Base-by-base conservation (phyloP, 2,797 vertebrate genomes). In the Tarsius wallacei region DNA sequence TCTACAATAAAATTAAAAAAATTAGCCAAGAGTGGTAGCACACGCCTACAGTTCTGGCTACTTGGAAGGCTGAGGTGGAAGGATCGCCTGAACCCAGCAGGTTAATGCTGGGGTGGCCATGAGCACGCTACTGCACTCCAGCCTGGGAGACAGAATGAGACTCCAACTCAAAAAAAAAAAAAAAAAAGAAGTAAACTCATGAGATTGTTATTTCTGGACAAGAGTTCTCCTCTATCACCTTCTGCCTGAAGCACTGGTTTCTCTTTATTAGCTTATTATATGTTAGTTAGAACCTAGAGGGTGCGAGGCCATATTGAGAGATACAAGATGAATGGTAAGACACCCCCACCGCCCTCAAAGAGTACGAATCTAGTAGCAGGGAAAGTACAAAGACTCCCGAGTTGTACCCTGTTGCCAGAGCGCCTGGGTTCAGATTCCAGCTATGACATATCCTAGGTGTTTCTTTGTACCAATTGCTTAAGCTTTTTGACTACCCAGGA, bases 241-340 rank as follows among this genome's bases (percentile, higher is more conserved):
- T 88, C 68, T 78, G 24, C 68, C 26, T 21, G 17, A 70, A 53
- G n/a, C 22, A 33, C 13, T 74, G 47, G 15, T 53, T 93, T n/a
- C 36, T 91, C 57, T 76, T 95, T 22, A 71, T 64, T 95, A 87
- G 86, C 36, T 66, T 87, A 42, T 24, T 57, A 83, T 90, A 53
- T 36, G 70, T 76, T 76, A 55, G 24, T 76, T 64, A 73, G 87
- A 73, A 91, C 14, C 26, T 74, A 24, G 8, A 28, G 7, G 33
- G 10, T 70, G 19, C 16, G 19, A 83, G 70, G 33, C 16, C 24
- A 47, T 49, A 36, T 47, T 47, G 31, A n/a, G 31, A 91, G 53
- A 53, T 49, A 33, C 24, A 64, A 90, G 63, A 71, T 53, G 49
- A 61, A 78, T 42, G 63, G 86, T n/a, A 82, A 61, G 51, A 85